Conservation (phyloP, 2,888 invertebrate species). For the Caradrina kadenii region DNA sequence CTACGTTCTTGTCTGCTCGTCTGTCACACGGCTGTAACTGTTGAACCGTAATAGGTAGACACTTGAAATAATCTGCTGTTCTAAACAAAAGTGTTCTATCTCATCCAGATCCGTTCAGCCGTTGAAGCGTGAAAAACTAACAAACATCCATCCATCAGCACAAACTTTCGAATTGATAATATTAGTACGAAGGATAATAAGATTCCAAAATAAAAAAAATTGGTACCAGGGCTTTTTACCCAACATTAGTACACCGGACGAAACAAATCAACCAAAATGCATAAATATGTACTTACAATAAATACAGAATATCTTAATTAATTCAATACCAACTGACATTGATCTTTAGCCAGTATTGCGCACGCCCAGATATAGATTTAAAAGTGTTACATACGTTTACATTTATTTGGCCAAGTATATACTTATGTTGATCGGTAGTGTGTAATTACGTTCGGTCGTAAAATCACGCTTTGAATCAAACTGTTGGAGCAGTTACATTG, state of each 20-base stretch:
- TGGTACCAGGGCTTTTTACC: too few species aligned
- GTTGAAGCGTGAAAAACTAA: too few species aligned
- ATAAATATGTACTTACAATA: slow-evolving; percentile 4
- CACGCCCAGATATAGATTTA: slow-evolving; percentile 51
- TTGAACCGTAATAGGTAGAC: too few species aligned
- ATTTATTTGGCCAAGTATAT: slow-evolving; percentile 44
- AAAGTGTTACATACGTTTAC: slow-evolving; percentile 48
- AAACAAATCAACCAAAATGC: slow-evolving; percentile 4
- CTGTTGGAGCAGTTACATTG: neutral
- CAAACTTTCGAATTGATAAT: too few species aligned
- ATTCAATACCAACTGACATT: slow-evolving; percentile 55
- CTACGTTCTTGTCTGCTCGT: too few species aligned
- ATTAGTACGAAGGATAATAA: too few species aligned
- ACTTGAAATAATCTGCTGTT: too few species aligned
- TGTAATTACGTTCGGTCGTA: slow-evolving; percentile 39
- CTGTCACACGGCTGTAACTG: too few species aligned
- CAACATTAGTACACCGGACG: neutral
- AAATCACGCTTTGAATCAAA: slow-evolving; percentile 32
- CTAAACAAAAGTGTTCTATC: too few species aligned
- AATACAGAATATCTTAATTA: slow-evolving; percentile 42
- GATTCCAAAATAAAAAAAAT: too few species aligned
- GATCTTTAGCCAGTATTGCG: slow-evolving; percentile 59
- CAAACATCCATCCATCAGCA: too few species aligned
- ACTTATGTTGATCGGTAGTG: slow-evolving; percentile 18
- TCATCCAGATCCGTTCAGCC: too few species aligned